Conservation (phyloP, 35 echinoderm and acorn worm species). For the Lytechinus variegatus region DNA sequence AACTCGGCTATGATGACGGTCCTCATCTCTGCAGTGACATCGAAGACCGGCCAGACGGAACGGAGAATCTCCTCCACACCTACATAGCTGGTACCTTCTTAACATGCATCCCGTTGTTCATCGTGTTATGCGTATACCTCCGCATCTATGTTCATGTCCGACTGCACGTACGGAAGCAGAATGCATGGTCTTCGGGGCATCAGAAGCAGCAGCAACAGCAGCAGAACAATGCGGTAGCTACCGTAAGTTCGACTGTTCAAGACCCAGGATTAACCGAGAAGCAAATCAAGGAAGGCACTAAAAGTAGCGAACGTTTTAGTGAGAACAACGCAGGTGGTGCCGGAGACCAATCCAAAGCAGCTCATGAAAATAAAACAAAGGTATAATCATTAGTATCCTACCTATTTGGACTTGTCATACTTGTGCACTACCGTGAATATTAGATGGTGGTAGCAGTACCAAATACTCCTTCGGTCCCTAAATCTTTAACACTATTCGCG, state of each 20-base stretch:
- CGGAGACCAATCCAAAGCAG: not conserved
- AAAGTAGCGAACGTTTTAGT: not conserved
- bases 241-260: not conserved
- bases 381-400: not conserved
- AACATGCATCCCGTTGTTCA: not conserved
- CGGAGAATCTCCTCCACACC: not conserved
- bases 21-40: constrained; percentile 44
- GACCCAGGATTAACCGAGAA: not conserved
- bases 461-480: no score
- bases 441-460: no score
- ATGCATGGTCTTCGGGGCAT: not conserved
- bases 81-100: not conserved
- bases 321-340: not conserved
- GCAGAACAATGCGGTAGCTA: not conserved
- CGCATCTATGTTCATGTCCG: constrained; percentile 7
- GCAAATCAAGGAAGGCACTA: not conserved
- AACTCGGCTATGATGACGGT: constrained; percentile 19
- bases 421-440: no score
- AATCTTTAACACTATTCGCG: no score
- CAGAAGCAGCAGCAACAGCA: not conserved
- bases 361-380: not conserved
- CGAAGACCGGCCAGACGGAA: not conserved
- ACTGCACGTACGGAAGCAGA: constrained; percentile 14
- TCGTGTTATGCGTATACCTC: not conserved
- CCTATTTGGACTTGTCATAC: no score